Conservation (phyloP, 2,797 vertebrate species). For the Aldrovandia affinis region DNA sequence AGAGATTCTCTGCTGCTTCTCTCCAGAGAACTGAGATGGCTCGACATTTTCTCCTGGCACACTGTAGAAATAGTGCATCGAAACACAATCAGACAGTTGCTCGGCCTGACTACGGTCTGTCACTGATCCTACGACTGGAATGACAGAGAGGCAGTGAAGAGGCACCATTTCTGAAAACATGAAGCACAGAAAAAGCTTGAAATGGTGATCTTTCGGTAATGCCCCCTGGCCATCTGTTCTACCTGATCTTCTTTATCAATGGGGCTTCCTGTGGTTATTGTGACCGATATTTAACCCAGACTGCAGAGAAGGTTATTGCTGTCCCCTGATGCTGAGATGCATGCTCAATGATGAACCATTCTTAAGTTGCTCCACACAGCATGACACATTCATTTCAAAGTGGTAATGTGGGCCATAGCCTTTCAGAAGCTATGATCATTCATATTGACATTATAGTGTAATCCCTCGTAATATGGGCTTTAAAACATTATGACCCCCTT, state of each 20-base stretch:
- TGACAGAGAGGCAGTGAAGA: neutral
- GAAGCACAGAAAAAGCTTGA: neutral
- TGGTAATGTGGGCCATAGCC: neutral
- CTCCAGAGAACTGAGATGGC: neutral
- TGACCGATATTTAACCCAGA: slow-evolving; percentile 3
- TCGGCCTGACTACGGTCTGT: neutral
- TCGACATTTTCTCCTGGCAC: neutral
- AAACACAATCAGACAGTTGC: neutral
- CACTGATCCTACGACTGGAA: neutral
- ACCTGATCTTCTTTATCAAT: neutral
- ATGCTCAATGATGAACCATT: neutral
- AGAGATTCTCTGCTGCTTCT: neutral
- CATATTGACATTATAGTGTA: neutral
- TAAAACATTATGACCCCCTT: neutral
- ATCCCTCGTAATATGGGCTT: neutral
- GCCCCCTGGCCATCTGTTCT: neutral
- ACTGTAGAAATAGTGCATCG: neutral
- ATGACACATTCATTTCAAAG: neutral
- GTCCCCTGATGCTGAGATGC: neutral
- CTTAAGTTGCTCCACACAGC: neutral
- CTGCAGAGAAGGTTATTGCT: neutral
- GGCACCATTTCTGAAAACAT: neutral
- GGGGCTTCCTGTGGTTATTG: neutral
- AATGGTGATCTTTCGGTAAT: neutral
- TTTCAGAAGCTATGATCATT: neutral